Percentiles rank a stretch among this genome's conserved stretches.
Conservation (phyloP, 30 jellyfish, hydroid and myxozoan species). For the Catostylus mosaicus region DNA sequence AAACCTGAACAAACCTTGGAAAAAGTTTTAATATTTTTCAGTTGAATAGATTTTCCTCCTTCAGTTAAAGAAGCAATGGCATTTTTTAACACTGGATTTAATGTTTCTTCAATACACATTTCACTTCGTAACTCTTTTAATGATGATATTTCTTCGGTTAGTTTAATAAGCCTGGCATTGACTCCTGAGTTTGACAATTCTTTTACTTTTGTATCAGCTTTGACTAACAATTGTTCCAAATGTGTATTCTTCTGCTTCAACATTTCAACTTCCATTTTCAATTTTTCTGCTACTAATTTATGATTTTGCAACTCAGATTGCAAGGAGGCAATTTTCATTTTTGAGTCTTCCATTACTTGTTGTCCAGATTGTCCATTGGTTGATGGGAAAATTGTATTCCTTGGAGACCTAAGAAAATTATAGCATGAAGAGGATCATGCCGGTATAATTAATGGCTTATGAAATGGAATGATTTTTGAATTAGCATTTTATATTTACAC, state of each 20-base stretch:
- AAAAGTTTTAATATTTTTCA: conserved; percentile 21
- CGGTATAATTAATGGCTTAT: too few species aligned
- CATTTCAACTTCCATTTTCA: conserved; percentile 14
- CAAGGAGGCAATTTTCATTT: background rate
- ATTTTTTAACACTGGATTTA: conserved; percentile 22
- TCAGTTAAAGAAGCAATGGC: conserved; percentile 32
- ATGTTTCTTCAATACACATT: conserved; percentile 20
- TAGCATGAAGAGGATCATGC: background rate
- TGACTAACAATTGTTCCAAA: conserved; percentile 29
- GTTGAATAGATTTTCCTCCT: conserved; percentile 1
- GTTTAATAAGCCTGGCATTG: background rate
- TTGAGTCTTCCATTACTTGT: background rate
- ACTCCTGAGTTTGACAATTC: background rate
- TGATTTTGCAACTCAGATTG: conserved; percentile 8
- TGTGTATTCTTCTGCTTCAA: conserved; percentile 26
- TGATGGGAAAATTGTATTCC: background rate
- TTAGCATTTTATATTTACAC: too few species aligned
- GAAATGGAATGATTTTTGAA: too few species aligned
- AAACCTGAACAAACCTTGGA: conserved; percentile 43
- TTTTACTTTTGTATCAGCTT: conserved; percentile 5
- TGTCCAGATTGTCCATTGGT: background rate
- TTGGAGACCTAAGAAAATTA: conserved; percentile 13
- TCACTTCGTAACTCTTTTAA: conserved; percentile 31
- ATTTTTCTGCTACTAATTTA: conserved; percentile 25
- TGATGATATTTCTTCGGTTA: conserved; percentile 20